Evolutionary conservation across 2,888 invertebrate species (phyloP).

Genomic region (Crioceris asparagi): DNA sequence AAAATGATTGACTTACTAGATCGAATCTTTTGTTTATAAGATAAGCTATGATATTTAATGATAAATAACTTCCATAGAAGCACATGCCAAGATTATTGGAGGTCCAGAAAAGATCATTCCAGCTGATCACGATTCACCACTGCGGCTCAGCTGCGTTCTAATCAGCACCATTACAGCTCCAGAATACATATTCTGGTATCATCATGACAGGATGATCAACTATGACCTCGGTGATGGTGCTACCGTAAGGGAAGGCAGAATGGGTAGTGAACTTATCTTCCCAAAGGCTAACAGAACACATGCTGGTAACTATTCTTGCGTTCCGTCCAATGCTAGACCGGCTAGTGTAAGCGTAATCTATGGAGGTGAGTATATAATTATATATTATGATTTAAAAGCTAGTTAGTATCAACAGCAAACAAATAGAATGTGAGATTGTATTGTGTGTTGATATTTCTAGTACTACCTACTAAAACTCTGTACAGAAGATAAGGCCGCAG

Average conservation of each 20-base stretch:
- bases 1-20: no score
- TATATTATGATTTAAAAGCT: neutral
- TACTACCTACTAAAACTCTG: no score
- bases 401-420: neutral
- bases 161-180: slow-evolving; percentile 58
- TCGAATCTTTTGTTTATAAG: no score
- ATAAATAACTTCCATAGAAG: slow-evolving; percentile 42
- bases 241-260: slow-evolving; percentile 41
- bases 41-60: no score
- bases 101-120: slow-evolving; percentile 33
- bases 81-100: slow-evolving; percentile 59
- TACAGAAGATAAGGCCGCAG: no score
- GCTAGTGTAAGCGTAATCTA: slow-evolving; percentile 53
- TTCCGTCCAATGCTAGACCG: slow-evolving; percentile 65
- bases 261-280: slow-evolving; percentile 41
- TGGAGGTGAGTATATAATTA: slow-evolving; percentile 8
- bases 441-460: no score
- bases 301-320: slow-evolving; percentile 74
- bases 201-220: slow-evolving; percentile 75
- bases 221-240: slow-evolving; percentile 58
- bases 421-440: no score
- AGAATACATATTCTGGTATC: slow-evolving; percentile 72
- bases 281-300: slow-evolving; percentile 47
- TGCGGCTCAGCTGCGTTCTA: slow-evolving; percentile 59
- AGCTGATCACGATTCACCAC: slow-evolving; percentile 45